These are phyloP conservation scores for Rotaria macrura DNA, from an alignment of 2,888 invertebrate species.

Conservation along the genomic window DNA sequence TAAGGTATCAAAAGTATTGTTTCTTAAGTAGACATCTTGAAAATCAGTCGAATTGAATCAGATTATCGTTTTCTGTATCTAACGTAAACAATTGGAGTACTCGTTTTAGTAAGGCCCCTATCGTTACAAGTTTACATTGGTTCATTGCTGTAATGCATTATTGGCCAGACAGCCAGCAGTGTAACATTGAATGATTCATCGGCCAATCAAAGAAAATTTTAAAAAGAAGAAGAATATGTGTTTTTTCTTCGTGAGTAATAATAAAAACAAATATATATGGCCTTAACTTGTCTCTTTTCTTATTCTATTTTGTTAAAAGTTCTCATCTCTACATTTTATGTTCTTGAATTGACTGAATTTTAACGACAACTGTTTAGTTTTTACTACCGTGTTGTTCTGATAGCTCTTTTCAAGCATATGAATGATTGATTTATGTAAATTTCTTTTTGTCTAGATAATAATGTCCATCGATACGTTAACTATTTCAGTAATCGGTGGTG, in stretches of 20 bases:
- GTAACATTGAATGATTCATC: background rate
- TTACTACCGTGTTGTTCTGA: background rate
- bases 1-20: too few relatives aligned
- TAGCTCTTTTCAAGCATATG: background rate
- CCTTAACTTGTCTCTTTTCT: too few relatives aligned
- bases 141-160: background rate
- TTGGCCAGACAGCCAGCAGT: background rate
- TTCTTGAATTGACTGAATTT: background rate
- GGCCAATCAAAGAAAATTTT: background rate
- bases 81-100: background rate
- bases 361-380: background rate
- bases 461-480: background rate
- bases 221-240: background rate
- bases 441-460: background rate
- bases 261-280: too few relatives aligned
- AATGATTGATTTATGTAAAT: background rate
- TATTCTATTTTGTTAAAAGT: too few relatives aligned
- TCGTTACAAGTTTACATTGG: background rate
- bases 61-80: too few relatives aligned
- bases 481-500: background rate
- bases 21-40: background rate
- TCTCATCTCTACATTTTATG: too few relatives aligned
- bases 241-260: background rate
- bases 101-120: background rate
- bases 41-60: too few relatives aligned